A percentile compares a stretch with the other conserved stretches of the same genome.
phyloP scores from a whole-genome alignment of 2,888 invertebrate species.

The Dryomyza anilis region DNA sequence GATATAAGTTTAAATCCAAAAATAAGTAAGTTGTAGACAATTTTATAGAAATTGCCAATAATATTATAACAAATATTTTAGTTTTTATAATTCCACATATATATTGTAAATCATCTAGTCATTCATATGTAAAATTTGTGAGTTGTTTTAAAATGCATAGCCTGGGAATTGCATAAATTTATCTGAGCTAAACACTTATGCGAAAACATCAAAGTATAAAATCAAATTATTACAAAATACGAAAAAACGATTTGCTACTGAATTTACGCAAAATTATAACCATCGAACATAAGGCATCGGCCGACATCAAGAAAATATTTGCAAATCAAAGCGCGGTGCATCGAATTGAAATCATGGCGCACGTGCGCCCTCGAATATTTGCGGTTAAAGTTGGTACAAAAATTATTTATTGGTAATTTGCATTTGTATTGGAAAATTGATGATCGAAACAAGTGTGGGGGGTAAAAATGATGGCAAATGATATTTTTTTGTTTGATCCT shows the following conservation, averaged over 20 bases:
- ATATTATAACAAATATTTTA: too few species aligned
- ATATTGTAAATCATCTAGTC: too few species aligned
- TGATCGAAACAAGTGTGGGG: neutral
- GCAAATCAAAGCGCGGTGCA: slow-evolving; percentile 4
- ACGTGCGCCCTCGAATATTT: slow-evolving; percentile 27
- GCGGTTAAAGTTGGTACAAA: slow-evolving; percentile 17
- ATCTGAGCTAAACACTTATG: too few species aligned
- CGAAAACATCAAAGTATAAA: slow-evolving; percentile 13
- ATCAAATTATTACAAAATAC: neutral
- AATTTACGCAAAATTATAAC: slow-evolving; percentile 6
- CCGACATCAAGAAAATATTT: too few species aligned
- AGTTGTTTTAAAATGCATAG: slow-evolving; percentile 2
- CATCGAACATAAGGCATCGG: neutral
- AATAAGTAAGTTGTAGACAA: too few species aligned
- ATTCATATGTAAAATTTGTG: too few species aligned
- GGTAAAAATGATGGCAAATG: too few species aligned
- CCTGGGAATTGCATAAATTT: slow-evolving; percentile 18
- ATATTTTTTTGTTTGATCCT: too few species aligned
- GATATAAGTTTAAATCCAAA: too few species aligned
- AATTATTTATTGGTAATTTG: slow-evolving; percentile 18
- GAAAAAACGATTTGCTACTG: slow-evolving; percentile 16
- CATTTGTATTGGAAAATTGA: slow-evolving; percentile 14
- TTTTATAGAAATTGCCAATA: too few species aligned
- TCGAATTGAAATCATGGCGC: slow-evolving; percentile 7
- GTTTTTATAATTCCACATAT: too few species aligned